Evolutionary conservation across 2,888 invertebrate genomes (phyloP).

Genomic region (Dioctria linearis): DNA sequence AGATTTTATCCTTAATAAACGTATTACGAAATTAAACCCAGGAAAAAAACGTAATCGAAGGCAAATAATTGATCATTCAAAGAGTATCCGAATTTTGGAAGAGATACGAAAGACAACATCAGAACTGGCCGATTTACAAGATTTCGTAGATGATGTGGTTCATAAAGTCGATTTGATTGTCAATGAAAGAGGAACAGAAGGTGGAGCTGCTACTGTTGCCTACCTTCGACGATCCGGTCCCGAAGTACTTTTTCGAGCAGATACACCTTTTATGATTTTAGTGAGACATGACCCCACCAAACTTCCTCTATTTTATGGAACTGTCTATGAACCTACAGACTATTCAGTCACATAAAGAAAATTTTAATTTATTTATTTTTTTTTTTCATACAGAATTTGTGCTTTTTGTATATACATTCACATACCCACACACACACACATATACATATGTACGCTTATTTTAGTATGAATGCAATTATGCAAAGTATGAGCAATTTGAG

Average conservation of each 20-base stretch:
- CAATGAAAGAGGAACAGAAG: conserved; percentile 76
- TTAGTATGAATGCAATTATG: no score
- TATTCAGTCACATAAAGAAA: background rate
- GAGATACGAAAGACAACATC: conserved; percentile 49
- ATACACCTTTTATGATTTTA: conserved; percentile 80
- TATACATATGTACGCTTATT: background rate
- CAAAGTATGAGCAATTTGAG: no score
- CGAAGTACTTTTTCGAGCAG: conserved; percentile 72
- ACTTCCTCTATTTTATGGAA: conserved; percentile 78
- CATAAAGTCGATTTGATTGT: conserved; percentile 77
- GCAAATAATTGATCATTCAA: conserved; percentile 48
- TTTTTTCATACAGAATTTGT: no score
- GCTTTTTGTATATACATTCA: background rate
- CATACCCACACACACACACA: no score
- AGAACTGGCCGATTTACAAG: conserved; percentile 69
- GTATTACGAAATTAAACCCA: conserved; percentile 64
- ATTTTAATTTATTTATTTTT: background rate
- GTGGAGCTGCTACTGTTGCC: conserved; percentile 73
- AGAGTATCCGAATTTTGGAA: conserved; percentile 59
- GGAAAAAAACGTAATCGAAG: conserved; percentile 61
- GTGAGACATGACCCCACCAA: conserved; percentile 77
- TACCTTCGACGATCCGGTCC: conserved; percentile 74
- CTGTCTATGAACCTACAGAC: conserved; percentile 74
- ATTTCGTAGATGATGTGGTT: conserved; percentile 73
- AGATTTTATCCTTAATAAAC: conserved; percentile 61